These are phyloP conservation scores for Oreamnos americanus DNA, from an alignment of 2,113 vertebrate species.

Conservation along the genomic window DNA sequence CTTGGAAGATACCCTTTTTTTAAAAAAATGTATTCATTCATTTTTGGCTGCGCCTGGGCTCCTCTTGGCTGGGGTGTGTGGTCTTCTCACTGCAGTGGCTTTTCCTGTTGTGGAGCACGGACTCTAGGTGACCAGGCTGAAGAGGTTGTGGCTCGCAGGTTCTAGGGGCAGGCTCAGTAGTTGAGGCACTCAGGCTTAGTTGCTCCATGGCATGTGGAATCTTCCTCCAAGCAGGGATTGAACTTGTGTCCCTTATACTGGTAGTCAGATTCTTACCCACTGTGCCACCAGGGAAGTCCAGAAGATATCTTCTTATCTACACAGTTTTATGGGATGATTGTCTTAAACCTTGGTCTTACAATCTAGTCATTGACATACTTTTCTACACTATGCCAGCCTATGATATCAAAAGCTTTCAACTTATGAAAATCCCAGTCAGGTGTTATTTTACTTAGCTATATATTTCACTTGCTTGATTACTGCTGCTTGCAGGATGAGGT, in stretches of 20 bases:
- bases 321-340: not conserved
- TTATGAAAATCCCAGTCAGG: not conserved
- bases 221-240: not conserved
- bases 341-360: not conserved
- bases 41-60: not conserved
- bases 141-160: fast-evolving
- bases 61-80: not conserved
- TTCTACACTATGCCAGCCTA: not conserved
- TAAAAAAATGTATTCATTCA: not conserved
- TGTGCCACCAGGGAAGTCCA: not conserved
- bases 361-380: not conserved
- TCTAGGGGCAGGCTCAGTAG: not conserved
- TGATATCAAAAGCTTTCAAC: not conserved
- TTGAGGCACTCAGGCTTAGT: not conserved
- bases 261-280: not conserved
- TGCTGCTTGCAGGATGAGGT: too few species aligned
- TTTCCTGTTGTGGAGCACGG: fast-evolving
- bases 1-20: not conserved
- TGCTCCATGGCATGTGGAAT: not conserved
- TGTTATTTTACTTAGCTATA: too few species aligned
- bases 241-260: not conserved
- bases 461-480: too few species aligned
- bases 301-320: not conserved
- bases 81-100: not conserved
- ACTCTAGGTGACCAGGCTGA: not conserved